Evolutionary conservation across 2,113 vertebrate genomes (phyloP).

Genomic region (Mirounga angustirostris): DNA sequence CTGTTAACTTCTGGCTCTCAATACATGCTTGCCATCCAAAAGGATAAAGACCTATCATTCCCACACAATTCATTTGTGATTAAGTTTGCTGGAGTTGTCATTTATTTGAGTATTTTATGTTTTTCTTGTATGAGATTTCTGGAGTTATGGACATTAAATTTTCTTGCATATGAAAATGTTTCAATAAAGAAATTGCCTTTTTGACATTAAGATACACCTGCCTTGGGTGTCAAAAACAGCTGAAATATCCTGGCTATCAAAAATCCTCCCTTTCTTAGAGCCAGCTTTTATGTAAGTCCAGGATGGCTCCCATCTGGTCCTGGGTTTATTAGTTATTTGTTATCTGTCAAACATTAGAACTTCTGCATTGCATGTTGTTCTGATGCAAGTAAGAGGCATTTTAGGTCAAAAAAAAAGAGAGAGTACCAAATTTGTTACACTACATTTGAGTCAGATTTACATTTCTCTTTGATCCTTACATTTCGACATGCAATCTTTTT

Average conservation of each 20-base stretch:
- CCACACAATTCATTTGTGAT: not conserved
- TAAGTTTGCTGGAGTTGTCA: constrained; percentile 10
- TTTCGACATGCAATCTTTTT: not conserved
- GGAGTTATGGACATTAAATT: not conserved
- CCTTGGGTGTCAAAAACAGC: constrained; percentile 3
- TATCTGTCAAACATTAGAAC: constrained; percentile 65
- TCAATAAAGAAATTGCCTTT: not conserved
- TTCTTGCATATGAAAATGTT: constrained; percentile 2
- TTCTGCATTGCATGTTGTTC: not conserved
- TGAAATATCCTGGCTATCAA: constrained; percentile 15
- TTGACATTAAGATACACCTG: constrained; percentile 10
- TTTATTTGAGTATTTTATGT: constrained; percentile 47
- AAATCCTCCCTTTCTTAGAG: not conserved
- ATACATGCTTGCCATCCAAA: not conserved
- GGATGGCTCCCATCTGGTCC: constrained; percentile 60
- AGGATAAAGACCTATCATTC: not conserved
- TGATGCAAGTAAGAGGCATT: constrained; percentile 54
- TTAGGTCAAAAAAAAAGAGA: not conserved
- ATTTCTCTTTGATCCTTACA: not conserved
- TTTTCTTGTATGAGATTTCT: constrained; percentile 48
- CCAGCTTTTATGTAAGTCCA: constrained; percentile 46
- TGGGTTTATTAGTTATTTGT: constrained; percentile 57
- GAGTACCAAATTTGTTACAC: not conserved
- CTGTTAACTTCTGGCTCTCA: constrained; percentile 12
- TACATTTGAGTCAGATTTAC: not conserved